Evolutionary conservation across 2,113 vertebrate species (phyloP), one percentile per base, ranked within the genome.

Genomic region (Xyrauchen texanus): DNA sequence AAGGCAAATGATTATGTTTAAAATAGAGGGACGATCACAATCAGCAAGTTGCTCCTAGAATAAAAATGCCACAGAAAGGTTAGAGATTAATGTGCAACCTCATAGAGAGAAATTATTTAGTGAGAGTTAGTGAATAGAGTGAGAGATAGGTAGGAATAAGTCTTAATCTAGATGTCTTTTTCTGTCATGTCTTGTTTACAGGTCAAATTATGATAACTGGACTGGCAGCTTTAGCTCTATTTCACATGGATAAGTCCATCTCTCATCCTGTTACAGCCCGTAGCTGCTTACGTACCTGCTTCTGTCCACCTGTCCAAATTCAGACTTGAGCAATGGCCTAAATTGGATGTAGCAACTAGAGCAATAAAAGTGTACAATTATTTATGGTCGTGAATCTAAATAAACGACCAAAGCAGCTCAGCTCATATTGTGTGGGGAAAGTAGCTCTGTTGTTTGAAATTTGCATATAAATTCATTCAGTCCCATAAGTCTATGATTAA

Each of bases 121-220:
- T 12, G 12, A 57, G 21, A 57, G 78, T 64, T 65, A 8, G 21
- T 4, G 10, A 79, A 47, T 82, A 63, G 61, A 68, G 72, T 55
- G 80, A 75, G 61, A 74, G 83, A 75, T 82, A 81, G 86, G 88
- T 85, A 64, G 86, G 86, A 90, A 90, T 90, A 86, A 65, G 80
- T 92, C 91, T 91, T 91, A 88, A 92, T 92, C 88, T 82, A 80
- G 81, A 45, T 68, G 79, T 90, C 89, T 89, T 91, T 90, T 92
- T 87, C 88, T 93, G 90, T 91, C 91, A 34, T 91, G 60, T 85
- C 88, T 89, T 77, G 84, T 90, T 92, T 88, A 1, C 85, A 83
- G 91, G 87, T 90, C 87, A 91, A 91, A 90, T 90, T 88, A 91
- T 89, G 89, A 91, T 87, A 79, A 66, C 88, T 89, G 82, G 87